Base-by-base conservation (phyloP, 37 sponge, comb jelly and placozoan genomes). In the Mnemiopsis leidyi region DNA sequence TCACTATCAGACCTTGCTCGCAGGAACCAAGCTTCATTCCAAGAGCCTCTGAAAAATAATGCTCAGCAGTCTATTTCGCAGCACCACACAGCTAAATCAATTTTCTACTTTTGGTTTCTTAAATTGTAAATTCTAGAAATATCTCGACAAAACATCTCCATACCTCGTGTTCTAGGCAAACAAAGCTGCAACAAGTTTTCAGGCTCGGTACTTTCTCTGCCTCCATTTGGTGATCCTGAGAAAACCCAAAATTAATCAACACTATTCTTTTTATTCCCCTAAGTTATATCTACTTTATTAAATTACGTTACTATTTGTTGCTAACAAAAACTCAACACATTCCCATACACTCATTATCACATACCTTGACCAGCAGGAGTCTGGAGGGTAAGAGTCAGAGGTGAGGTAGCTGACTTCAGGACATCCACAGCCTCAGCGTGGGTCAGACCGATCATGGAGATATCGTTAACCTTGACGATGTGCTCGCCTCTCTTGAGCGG, bases 391-490 rank as follows among this genome's bases (percentile, higher is more conserved):
- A 85, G 48, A 37, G 90, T 85, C 29, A 85, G 90, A 25, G 90
- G 90, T 40, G 90, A 85, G 24, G 90, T 39, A n/a, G 61, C 90
- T 2, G 90, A 36, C 29, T 85, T 85, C 0, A 85, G 32, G 18
- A 39, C 90, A 39, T 85, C 90, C 2, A 85, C 90, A 16, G 90
- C 90, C 36, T 85, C 90, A 23, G 33, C 61, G 35, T 85, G 90
- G 26, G 90, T 85, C 90, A 85, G 25, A 3, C 90, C 90, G 9
- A 40, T 37, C 39, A 85, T 21, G 0, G 90, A 40, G 26, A 85
- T 33, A 5, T 85, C 90, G 30, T 85, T 85, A 48, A 85, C 90
- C 90, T 85, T 85, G 61, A 85, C 7, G 23, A 85, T 85, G 28
- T 85, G 7, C 26, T 85, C 90, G 0, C 90, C 61, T 26, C 29